phyloP scores from a whole-genome alignment of 2,888 invertebrate species.

The Heliconius sara region DNA sequence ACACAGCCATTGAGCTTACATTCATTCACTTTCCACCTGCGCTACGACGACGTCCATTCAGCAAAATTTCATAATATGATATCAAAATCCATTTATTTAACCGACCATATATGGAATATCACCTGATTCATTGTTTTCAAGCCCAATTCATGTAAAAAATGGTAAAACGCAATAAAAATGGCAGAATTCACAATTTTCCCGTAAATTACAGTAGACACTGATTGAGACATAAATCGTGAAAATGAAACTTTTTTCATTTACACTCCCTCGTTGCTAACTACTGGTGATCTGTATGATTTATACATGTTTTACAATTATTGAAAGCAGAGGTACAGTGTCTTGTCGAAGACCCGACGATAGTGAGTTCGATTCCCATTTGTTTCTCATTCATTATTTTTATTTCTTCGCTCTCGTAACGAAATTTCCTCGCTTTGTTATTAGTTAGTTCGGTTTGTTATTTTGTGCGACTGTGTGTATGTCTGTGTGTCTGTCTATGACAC shows the following conservation, averaged over 20 bases:
- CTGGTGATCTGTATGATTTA: background rate
- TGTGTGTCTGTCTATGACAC: too few relatives aligned
- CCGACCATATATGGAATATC: too few relatives aligned
- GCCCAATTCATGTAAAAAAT: background rate
- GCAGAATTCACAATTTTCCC: background rate
- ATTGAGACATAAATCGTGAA: constrained; percentile 26
- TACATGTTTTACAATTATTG: background rate
- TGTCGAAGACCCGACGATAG: background rate
- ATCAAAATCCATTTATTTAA: too few relatives aligned
- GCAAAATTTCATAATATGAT: background rate
- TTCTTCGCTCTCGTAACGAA: background rate
- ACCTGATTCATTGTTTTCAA: background rate
- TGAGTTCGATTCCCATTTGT: background rate
- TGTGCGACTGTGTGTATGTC: too few relatives aligned
- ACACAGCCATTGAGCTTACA: background rate
- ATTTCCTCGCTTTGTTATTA: too few relatives aligned
- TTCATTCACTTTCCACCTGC: too few relatives aligned
- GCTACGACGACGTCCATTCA: background rate
- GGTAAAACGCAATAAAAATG: background rate
- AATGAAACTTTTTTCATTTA: background rate
- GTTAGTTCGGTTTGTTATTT: too few relatives aligned
- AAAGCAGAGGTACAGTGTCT: background rate
- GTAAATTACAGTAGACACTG: constrained; percentile 4
- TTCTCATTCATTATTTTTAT: background rate
- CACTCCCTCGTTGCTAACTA: background rate